These are phyloP conservation scores for Sycophila sp. DNA, from an alignment of 1,140 invertebrate genomes.

Conservation along the genomic window DNA sequence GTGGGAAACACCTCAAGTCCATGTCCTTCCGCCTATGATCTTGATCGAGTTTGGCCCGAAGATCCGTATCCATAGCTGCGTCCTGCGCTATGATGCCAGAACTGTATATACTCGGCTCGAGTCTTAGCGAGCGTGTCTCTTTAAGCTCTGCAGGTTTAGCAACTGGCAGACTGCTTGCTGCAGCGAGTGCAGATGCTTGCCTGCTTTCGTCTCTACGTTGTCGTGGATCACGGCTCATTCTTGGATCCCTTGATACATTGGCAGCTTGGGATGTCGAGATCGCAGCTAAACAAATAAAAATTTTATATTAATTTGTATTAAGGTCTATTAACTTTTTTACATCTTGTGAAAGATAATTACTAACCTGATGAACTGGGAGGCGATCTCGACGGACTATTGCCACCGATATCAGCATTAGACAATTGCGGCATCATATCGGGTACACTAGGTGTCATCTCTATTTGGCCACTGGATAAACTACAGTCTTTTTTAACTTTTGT, in stretches of 20 bases:
- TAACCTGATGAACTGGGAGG: slow-evolving; percentile 5
- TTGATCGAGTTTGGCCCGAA: slow-evolving; percentile 57
- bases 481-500: not conserved
- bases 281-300: not conserved
- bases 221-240: slow-evolving; percentile 49
- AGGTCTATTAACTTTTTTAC: not conserved
- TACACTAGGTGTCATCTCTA: slow-evolving; percentile 6
- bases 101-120: slow-evolving; percentile 63
- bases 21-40: slow-evolving; percentile 67
- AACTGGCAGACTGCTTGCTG: not conserved
- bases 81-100: slow-evolving; percentile 60
- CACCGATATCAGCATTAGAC: slow-evolving; percentile 32
- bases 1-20: slow-evolving; percentile 67
- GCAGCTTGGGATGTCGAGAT: not conserved
- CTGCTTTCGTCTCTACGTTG: slow-evolving; percentile 44
- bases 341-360: not conserved
- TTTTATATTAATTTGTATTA: not conserved
- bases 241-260: slow-evolving; percentile 52
- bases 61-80: slow-evolving; percentile 56
- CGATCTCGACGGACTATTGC: slow-evolving; percentile 14
- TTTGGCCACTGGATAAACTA: slow-evolving; percentile 7
- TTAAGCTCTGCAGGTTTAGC: slow-evolving; percentile 42
- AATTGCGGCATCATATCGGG: not conserved
- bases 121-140: slow-evolving; percentile 49
- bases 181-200: slow-evolving; percentile 36